phyloP scores from a whole-genome alignment of 2,113 vertebrate genomes.

The Nerophis lumbriciformis region DNA sequence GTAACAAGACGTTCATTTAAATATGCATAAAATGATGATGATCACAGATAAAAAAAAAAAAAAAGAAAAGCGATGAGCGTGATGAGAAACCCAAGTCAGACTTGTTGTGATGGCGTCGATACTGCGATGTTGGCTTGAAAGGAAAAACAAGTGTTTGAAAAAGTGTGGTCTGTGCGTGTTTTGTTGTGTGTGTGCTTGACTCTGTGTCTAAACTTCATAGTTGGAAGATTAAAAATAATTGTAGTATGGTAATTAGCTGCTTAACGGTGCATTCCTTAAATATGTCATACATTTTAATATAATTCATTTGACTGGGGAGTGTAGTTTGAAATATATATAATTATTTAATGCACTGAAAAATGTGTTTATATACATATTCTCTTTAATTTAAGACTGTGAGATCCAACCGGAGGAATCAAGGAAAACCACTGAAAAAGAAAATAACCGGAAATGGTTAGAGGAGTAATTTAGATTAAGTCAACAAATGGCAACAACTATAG shows the following conservation, averaged over 20 bases:
- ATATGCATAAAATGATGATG: conserved; percentile 75
- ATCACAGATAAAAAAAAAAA: conserved; percentile 60
- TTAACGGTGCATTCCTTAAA: too few relatives aligned
- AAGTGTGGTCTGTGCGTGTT: conserved; percentile 58
- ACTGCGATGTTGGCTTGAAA: conserved; percentile 70
- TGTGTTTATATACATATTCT: too few relatives aligned
- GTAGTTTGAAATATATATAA: too few relatives aligned
- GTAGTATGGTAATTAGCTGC: too few relatives aligned
- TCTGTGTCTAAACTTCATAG: not conserved
- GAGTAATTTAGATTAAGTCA: not conserved
- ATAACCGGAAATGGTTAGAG: not conserved
- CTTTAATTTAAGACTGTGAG: too few relatives aligned
- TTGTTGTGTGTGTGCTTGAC: conserved; percentile 25
- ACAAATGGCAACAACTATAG: too few relatives aligned
- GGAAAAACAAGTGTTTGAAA: conserved; percentile 66
- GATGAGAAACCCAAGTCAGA: conserved; percentile 57
- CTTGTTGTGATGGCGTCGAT: conserved; percentile 72
- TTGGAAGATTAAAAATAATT: too few relatives aligned
- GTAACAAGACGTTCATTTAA: conserved; percentile 72
- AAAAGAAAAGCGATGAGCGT: conserved; percentile 32
- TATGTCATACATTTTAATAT: too few relatives aligned
- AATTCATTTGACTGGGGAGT: too few relatives aligned
- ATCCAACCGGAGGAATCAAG: not conserved
- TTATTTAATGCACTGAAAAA: too few relatives aligned
- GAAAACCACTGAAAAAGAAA: not conserved